phyloP scores from a whole-genome alignment of 2,888 invertebrate species.

The Aleiodes testaceus region DNA sequence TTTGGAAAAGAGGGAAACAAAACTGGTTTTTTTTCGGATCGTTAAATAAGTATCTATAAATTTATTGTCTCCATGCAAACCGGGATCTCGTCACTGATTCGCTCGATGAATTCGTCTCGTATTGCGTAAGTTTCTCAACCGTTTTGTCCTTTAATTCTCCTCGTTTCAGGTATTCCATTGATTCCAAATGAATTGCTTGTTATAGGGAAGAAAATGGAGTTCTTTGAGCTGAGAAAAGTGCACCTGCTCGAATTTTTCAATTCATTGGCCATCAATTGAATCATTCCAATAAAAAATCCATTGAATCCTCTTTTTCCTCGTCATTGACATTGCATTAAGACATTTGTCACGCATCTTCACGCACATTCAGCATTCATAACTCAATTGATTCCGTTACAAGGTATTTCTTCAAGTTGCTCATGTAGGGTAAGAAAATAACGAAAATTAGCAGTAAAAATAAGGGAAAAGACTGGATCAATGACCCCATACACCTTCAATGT shows the following conservation, averaged over 20 bases:
- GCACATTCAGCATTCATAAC: conserved; percentile 32
- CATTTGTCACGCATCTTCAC: conserved; percentile 48
- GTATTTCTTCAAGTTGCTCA: not conserved
- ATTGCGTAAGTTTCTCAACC: conserved; percentile 14
- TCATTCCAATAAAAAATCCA: conserved; percentile 5
- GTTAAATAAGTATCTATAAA: conserved; percentile 36
- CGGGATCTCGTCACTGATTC: conserved; percentile 43
- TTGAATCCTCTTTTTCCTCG: not conserved
- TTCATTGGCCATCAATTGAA: not conserved
- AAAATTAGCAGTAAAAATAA: conserved; percentile 11
- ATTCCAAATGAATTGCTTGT: not conserved
- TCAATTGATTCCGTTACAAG: conserved; percentile 24
- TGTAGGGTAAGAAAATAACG: not conserved
- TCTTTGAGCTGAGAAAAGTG: not conserved
- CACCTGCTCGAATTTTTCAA: not conserved
- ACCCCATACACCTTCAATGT: conserved; percentile 24
- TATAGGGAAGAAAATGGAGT: not conserved
- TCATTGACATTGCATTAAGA: conserved; percentile 47
- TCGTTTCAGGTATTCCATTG: not conserved
- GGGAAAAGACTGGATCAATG: conserved; percentile 33
- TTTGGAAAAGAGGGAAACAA: conserved; percentile 28
- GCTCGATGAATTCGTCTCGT: conserved; percentile 19
- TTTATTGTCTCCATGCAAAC: conserved; percentile 27
- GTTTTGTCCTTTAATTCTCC: conserved; percentile 8
- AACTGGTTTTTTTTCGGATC: conserved; percentile 34